A percentile compares a stretch with the other conserved stretches of the same genome.
Evolutionary conservation across 2,888 invertebrate species (phyloP).

Genomic region (Himalopsyche anomala): DNA sequence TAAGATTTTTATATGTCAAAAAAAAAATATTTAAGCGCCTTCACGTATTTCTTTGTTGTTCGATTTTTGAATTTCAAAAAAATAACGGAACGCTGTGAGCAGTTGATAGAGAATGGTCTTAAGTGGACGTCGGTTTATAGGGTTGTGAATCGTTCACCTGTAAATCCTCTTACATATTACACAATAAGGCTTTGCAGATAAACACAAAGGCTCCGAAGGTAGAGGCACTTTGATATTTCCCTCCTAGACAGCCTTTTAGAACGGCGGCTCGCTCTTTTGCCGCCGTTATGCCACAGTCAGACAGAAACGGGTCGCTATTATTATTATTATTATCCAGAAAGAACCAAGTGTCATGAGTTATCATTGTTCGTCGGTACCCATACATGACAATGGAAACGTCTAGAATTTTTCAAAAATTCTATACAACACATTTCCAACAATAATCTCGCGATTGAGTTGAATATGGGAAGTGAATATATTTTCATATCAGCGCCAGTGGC

Average conservation of each 20-base stretch:
- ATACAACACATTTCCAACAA: not conserved
- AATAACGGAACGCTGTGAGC: no score
- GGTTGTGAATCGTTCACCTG: constrained; percentile 41
- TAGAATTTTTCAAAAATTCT: not conserved
- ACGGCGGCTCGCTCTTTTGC: constrained; percentile 4
- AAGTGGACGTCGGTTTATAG: constrained; percentile 32
- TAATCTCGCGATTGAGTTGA: not conserved
- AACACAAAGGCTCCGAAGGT: constrained; percentile 39
- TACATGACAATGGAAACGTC: not conserved
- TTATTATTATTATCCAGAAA: not conserved
- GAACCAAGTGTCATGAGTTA: constrained; percentile 21
- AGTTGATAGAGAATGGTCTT: constrained; percentile 11
- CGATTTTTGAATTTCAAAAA: no score
- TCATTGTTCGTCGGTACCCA: not conserved
- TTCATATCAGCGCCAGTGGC: not conserved
- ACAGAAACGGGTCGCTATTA: constrained; percentile 9
- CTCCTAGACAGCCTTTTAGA: constrained; percentile 32
- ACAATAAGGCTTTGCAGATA: constrained; percentile 41
- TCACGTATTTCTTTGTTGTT: no score
- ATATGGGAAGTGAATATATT: not conserved
- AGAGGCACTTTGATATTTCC: constrained; percentile 26
- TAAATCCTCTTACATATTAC: constrained; percentile 39
- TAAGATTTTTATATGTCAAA: no score
- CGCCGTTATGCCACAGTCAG: not conserved
- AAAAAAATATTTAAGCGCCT: no score